Percentiles rank a stretch among this genome's conserved stretches.
Conservation (phyloP, 2,797 vertebrate species). For the Sebastes melanostomus region DNA sequence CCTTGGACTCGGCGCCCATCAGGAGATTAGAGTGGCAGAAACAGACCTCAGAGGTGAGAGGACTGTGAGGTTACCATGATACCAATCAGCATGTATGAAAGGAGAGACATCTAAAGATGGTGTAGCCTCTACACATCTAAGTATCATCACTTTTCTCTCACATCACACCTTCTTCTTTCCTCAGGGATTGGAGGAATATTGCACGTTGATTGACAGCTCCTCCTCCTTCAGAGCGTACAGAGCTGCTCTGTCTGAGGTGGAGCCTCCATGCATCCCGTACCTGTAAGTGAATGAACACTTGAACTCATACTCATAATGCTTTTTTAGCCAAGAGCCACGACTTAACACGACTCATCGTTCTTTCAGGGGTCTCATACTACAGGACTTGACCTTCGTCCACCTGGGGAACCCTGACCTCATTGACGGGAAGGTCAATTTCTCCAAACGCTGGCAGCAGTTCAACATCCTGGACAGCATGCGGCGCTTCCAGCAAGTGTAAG, state of each 20-base stretch:
- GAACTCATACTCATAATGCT: neutral
- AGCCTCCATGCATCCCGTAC: constrained; percentile 97
- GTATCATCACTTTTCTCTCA: neutral
- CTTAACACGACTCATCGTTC: neutral
- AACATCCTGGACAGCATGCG: constrained; percentile 99
- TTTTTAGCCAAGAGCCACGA: neutral
- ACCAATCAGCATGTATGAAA: neutral
- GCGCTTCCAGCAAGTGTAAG: constrained; percentile 98
- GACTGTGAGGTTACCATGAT: neutral
- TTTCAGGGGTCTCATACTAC: constrained; percentile 93
- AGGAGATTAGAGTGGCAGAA: constrained; percentile 99
- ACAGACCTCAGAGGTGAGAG: constrained; percentile 95
- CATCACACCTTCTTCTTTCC: neutral
- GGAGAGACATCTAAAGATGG: neutral
- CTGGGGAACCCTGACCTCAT: constrained; percentile 97
- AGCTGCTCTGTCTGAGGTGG: constrained; percentile 94
- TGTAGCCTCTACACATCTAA: neutral
- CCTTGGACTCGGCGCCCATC: constrained; percentile 97
- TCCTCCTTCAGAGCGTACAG: constrained; percentile 98
- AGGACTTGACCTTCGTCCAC: constrained; percentile 98
- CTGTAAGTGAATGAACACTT: constrained; percentile 84
- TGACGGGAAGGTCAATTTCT: constrained; percentile 97
- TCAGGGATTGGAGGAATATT: constrained; percentile 97
- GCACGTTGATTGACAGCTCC: constrained; percentile 98
- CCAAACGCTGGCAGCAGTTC: constrained; percentile 99